A percentile compares a stretch with the other conserved stretches of the same genome.
Evolutionary conservation across 2,113 vertebrate genomes (phyloP).

Genomic region (Ictalurus furcatus): DNA sequence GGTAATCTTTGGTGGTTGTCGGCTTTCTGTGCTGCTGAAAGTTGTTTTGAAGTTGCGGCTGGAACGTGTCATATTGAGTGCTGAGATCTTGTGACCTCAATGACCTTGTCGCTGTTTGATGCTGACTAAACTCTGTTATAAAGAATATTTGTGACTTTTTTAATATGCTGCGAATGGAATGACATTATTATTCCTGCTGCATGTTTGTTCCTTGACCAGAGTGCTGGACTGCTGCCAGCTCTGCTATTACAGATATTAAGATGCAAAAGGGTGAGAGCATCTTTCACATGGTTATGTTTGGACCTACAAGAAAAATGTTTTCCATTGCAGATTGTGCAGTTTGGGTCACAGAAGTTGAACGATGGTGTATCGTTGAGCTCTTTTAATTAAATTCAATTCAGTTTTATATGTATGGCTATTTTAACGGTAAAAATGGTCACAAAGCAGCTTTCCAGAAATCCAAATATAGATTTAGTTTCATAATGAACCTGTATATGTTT

Average conservation of each 20-base stretch:
- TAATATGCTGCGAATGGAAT: not conserved
- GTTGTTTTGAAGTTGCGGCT: constrained; percentile 51
- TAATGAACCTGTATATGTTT: not conserved
- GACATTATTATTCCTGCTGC: constrained; percentile 71
- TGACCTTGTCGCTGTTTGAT: constrained; percentile 26
- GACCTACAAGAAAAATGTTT: constrained; percentile 5
- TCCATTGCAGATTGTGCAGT: no score
- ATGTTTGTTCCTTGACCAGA: constrained; percentile 60
- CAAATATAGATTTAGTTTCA: not conserved
- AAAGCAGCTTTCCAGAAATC: not conserved
- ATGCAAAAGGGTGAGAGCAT: constrained; percentile 53
- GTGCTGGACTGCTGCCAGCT: constrained; percentile 68
- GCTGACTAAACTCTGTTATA: constrained; percentile 21
- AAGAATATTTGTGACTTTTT: not conserved
- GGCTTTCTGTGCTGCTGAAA: not conserved
- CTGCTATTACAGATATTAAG: constrained; percentile 69
- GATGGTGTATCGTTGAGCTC: not conserved
- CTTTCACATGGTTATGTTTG: constrained; percentile 62
- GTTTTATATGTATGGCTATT: not conserved
- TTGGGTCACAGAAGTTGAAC: not conserved
- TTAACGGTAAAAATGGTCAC: not conserved
- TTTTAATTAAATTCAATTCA: not conserved
- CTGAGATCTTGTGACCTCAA: constrained; percentile 28
- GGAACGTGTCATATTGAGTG: constrained; percentile 25
- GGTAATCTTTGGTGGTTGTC: constrained; percentile 27